phyloP scores from a whole-genome alignment of 2,888 invertebrate genomes.

The Lithosia quadra region DNA sequence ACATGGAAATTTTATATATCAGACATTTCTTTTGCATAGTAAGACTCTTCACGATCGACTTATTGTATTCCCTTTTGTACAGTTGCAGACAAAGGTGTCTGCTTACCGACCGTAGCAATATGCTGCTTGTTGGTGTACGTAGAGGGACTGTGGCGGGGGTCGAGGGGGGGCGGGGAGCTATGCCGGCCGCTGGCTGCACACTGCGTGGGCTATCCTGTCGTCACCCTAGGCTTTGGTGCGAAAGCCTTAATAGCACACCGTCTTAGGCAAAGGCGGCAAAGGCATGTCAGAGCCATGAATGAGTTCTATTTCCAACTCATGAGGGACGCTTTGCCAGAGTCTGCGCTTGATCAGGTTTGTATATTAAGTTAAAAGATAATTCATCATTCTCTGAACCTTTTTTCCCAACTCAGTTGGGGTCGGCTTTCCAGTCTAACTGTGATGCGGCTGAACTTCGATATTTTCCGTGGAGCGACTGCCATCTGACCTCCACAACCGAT shows the following conservation, averaged over 20 bases:
- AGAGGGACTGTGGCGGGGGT: slow-evolving; percentile 96
- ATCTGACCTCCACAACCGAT: too few relatives aligned
- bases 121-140: slow-evolving; percentile 98
- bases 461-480: too few relatives aligned
- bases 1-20: too few relatives aligned
- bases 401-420: too few relatives aligned
- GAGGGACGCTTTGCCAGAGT: slow-evolving; percentile 94
- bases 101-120: slow-evolving; percentile 96
- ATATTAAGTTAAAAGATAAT: background rate
- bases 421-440: too few relatives aligned
- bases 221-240: slow-evolving; percentile 98
- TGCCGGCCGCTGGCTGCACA: slow-evolving; percentile 99
- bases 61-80: slow-evolving; percentile 28
- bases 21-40: too few relatives aligned
- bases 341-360: slow-evolving; percentile 69
- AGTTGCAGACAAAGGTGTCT: slow-evolving; percentile 94
- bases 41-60: too few relatives aligned
- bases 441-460: too few relatives aligned
- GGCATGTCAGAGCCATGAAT: slow-evolving; percentile 97
- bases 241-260: slow-evolving; percentile 97
- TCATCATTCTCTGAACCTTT: too few relatives aligned
- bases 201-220: slow-evolving; percentile 97
- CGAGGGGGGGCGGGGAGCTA: slow-evolving; percentile 90
- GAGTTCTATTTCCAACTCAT: slow-evolving; percentile 97
- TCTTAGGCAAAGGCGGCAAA: slow-evolving; percentile 96